phyloP scores from a whole-genome alignment of 1,140 invertebrate genomes.

The Berghia stephanieae region DNA sequence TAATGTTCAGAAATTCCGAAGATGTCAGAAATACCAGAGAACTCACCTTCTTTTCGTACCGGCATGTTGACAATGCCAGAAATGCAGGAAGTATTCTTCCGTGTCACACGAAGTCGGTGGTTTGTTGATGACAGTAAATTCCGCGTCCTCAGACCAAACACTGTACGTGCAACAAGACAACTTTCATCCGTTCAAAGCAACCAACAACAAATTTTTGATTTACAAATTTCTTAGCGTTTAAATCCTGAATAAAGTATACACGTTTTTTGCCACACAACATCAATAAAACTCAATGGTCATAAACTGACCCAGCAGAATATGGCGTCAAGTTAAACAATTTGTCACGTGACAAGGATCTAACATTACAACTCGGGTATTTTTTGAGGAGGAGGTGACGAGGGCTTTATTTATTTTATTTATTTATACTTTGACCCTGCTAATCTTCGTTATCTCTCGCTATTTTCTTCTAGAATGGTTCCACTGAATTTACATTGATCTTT shows the following conservation, averaged over 20 bases:
- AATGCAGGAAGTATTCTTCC: neutral
- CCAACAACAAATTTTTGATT: too few relatives aligned
- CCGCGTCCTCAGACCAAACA: too few relatives aligned
- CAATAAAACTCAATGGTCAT: neutral
- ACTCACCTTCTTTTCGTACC: slow-evolving; percentile 35
- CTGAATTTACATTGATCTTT: neutral
- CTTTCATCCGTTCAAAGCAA: too few relatives aligned
- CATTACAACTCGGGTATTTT: slow-evolving; percentile 1
- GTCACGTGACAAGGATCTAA: slow-evolving; percentile 30
- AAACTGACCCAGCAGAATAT: slow-evolving; percentile 18
- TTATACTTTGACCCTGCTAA: slow-evolving; percentile 74
- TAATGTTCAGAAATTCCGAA: neutral
- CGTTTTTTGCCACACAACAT: neutral
- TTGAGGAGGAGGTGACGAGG: neutral
- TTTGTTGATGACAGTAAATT: neutral
- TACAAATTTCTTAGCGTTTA: too few relatives aligned
- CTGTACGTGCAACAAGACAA: too few relatives aligned
- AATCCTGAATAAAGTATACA: too few relatives aligned
- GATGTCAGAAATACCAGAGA: neutral
- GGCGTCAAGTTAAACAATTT: slow-evolving; percentile 36
- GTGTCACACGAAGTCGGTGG: neutral
- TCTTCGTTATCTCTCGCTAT: slow-evolving; percentile 79
- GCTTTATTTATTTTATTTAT: neutral
- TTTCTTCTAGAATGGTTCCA: neutral
- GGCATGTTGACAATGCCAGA: slow-evolving; percentile 33